These are phyloP conservation scores for Artemia sp. DNA, from an alignment of 2,888 invertebrate species.

Conservation along the genomic window DNA sequence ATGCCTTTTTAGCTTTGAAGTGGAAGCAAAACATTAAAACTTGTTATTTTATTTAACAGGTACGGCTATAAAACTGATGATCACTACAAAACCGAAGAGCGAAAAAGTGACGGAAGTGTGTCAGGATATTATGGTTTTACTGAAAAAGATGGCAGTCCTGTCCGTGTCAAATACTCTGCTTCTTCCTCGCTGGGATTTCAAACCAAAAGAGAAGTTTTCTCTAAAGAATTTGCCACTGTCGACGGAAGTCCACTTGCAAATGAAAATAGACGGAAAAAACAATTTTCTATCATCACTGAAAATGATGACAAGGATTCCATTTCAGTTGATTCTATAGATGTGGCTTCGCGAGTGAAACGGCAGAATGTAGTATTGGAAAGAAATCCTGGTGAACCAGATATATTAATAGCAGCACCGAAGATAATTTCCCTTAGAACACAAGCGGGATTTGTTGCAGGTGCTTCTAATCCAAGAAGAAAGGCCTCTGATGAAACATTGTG, in stretches of 20 bases:
- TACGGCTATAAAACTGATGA: constrained; percentile 2
- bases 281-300: neutral
- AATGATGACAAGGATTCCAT: neutral
- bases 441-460: too few relatives aligned
- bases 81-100: constrained; percentile 10
- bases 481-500: too few relatives aligned
- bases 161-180: neutral
- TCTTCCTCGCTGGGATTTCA: constrained; percentile 1
- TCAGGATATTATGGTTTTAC: neutral
- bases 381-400: constrained; percentile 7
- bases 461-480: too few relatives aligned
- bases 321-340: neutral
- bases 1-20: neutral
- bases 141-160: neutral
- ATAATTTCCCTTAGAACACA: too few relatives aligned
- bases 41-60: neutral
- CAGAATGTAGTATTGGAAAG: neutral
- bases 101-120: neutral
- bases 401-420: neutral
- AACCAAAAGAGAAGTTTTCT: neutral
- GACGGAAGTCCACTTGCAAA: neutral
- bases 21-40: neutral
- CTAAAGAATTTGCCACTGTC: neutral
- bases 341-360: neutral
- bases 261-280: neutral